Evolutionary conservation across 2,888 invertebrate species (phyloP), one percentile per base, ranked within the genome.

Genomic region (Lasioglossum figueresi): DNA sequence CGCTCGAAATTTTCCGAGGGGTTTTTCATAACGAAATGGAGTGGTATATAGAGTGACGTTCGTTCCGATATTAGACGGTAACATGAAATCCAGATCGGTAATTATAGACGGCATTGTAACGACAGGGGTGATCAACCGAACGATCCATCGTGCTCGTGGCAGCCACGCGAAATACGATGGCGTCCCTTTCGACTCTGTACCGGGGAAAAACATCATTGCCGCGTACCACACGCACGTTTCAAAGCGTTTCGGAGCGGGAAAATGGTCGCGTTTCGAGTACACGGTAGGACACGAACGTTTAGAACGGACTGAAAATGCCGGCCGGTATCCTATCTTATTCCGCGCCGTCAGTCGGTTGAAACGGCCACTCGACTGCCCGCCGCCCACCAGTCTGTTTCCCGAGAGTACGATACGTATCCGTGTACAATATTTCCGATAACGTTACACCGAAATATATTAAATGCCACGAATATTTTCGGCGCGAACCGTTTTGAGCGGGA

Each of bases 311-410:
- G 80, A 79, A 87, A 90, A 92, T 85, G 91, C 91, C 91, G 90
- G 89, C 89, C 91, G 91, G 90, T 89, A 83, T 84, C 83, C 88
- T 82, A 87, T 88, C 83, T 80, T 86, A 80, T 82, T 78, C 80
- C 82, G 85, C 87, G 85, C 84, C 84, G 84, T 87, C 95, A 95
- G 95, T 95, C 94, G 95, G 95, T 95, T 95, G 95, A 95, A 95
- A 95, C 84, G 87, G 48, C 76, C 68, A 82, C 87, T 71, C 87
- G 78, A 72, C 76, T 82, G 84, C 82, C 87, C 82, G 87, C 87
- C 84, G 87, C 87, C 84, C 87, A 84, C 84, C 76, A 77, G 74
- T 79, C 66, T 68, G 75, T 79, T 72, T 37, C 72, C 31, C 80
- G 72, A 77, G 66, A 78, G 23, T 76, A 80, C 48, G 68, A 75